Conservation (phyloP, 1,140 invertebrate genomes). For the Nasonia longicornis region DNA sequence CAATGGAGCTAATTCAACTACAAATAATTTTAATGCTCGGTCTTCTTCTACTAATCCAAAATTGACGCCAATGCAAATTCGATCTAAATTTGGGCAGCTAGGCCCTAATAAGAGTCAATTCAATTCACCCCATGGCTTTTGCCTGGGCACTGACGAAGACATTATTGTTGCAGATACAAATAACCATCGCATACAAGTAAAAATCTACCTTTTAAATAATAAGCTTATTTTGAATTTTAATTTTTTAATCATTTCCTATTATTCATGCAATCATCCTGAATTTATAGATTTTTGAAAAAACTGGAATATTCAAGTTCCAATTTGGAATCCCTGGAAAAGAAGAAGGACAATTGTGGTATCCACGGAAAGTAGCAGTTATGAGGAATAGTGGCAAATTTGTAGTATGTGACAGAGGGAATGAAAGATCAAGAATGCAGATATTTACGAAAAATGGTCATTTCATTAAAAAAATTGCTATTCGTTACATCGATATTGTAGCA, state of each 20-base stretch:
- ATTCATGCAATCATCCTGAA: constrained; percentile 35
- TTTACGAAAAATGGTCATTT: constrained; percentile 90
- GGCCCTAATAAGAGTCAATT: constrained; percentile 93
- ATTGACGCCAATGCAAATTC: constrained; percentile 85
- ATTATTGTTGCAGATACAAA: constrained; percentile 97
- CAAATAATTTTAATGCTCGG: constrained; percentile 72
- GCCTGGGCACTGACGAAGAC: constrained; percentile 92
- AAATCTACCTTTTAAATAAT: constrained; percentile 34
- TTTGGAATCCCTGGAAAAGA: constrained; percentile 93
- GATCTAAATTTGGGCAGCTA: constrained; percentile 93
- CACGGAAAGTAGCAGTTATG: constrained; percentile 94
- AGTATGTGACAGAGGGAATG: constrained; percentile 95
- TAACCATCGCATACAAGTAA: constrained; percentile 93
- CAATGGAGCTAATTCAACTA: constrained; percentile 57
- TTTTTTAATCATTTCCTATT: background rate
- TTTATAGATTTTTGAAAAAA: constrained; percentile 87
- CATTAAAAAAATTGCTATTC: constrained; percentile 92
- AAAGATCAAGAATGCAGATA: constrained; percentile 96
- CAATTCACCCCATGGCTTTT: constrained; percentile 97
- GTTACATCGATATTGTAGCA: constrained; percentile 98
- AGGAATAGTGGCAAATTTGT: constrained; percentile 90
- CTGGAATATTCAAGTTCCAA: constrained; percentile 88
- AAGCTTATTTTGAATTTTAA: constrained; percentile 37
- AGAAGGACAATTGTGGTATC: constrained; percentile 97
- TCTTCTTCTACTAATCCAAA: constrained; percentile 73